A percentile compares a stretch with the other conserved stretches of the same genome.
Conservation (phyloP, 2,797 vertebrate species). For the Tinamus major region DNA sequence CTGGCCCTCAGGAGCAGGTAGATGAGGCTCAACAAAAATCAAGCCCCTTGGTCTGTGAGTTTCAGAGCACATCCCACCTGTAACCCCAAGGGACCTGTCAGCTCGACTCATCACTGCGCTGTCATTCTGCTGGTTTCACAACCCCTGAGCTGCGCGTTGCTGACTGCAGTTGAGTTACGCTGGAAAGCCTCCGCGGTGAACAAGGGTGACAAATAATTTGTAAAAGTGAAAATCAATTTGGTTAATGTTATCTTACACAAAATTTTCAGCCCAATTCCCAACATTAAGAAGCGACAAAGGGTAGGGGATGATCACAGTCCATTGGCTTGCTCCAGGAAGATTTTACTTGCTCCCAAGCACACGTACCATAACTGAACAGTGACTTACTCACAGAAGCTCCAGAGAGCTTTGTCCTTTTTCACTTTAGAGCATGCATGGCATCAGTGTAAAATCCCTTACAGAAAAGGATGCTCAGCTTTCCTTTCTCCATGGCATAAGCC, state of each 20-base stretch:
- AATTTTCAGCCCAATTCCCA: not conserved
- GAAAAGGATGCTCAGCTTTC: not conserved
- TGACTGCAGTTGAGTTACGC: not conserved
- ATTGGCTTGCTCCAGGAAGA: rapidly evolving
- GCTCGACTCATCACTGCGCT: rapidly evolving
- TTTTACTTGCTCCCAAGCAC: not conserved
- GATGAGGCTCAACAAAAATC: not conserved
- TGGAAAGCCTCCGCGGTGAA: not conserved
- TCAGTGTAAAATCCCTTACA: not conserved
- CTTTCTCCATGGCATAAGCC: not conserved
- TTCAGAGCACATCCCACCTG: not conserved
- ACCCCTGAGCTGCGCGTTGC: not conserved
- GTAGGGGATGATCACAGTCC: not conserved
- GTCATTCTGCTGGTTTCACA: not conserved
- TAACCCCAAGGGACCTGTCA: not conserved
- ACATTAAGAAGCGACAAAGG: not conserved
- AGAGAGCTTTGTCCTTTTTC: not conserved
- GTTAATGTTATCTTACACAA: not conserved
- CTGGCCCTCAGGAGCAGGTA: not conserved
- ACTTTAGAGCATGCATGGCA: not conserved
- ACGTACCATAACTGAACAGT: not conserved
- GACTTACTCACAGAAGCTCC: not conserved
- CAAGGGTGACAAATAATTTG: not conserved
- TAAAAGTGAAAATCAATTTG: not conserved
- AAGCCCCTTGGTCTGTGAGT: rapidly evolving